Base-by-base conservation (phyloP, 2,888 invertebrate species). In the Volucella bombylans region DNA sequence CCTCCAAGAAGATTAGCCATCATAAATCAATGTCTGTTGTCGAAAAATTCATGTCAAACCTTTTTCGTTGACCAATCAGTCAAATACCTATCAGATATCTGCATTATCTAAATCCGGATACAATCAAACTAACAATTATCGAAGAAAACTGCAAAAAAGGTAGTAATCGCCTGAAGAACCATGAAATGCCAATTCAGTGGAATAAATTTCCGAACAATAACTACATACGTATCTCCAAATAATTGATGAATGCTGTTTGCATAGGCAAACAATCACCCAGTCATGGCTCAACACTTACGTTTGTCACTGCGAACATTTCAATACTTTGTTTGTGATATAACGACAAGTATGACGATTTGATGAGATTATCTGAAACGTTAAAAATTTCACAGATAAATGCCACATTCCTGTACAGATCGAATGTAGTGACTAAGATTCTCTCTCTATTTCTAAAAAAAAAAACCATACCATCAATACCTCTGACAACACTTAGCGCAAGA, bases 241-340 rank as follows among this genome's bases (percentile, higher is more conserved):
- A 61, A 71, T 52, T 50, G 9, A 52, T 61, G 11, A 31, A 69
- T 14, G 23, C 18, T 8, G 14, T 50, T 18, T n/a, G 52, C 9
- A n/a, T 47, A 62, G 39, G 2, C 38, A 49, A 41, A 39, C 41
- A 15, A 69, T 45, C 50, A 18, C 9, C 49, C 39, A 69, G 57
- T 57, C 45, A 61, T 45, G 18, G 45, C 9, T 45, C 1, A 11
- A 8, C 18, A 54, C 0, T 8, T 55, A 55, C 55, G 31, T 52
- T 41, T 52, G 49, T 54, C 64, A 54, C 0, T 39, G 1, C 6
- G 23, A 23, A 23, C 41, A 62, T 55, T 62, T 11, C 1, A 39
- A 12, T 6, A 43, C 14, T 8, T 52, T 52, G 45, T 74, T 12
- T 11, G 39, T 11, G 14, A 2, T 14, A 4, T 38, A 57, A 45